Conservation (phyloP, 2,113 vertebrate species). For the Melanostigma gelatinosum region DNA sequence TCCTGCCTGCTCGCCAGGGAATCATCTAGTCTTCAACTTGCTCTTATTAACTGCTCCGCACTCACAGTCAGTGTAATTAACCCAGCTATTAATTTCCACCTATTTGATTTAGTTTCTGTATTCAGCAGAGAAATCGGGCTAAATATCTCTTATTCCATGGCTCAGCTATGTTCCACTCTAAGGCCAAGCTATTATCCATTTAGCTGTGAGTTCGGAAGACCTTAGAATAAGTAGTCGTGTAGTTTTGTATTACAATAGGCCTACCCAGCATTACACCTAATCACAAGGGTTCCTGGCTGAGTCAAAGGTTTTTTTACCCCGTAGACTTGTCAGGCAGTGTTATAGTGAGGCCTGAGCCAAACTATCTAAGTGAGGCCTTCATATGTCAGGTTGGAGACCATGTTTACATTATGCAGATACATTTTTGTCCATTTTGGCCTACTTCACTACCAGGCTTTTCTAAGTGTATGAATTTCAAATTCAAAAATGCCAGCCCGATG, state of each 20-base stretch:
- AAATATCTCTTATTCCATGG: conserved; percentile 78
- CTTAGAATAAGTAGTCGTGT: conserved; percentile 75
- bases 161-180: conserved; percentile 78
- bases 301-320: conserved; percentile 47
- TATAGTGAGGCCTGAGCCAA: conserved; percentile 18
- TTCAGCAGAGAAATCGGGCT: conserved; percentile 75
- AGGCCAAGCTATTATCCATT: conserved; percentile 80
- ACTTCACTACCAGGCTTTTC: not conserved
- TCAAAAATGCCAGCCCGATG: not conserved
- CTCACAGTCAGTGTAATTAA: conserved; percentile 76
- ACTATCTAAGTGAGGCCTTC: conserved; percentile 32
- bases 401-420: conserved; percentile 17
- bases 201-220: conserved; percentile 78
- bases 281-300: conserved; percentile 72
- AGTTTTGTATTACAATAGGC: conserved; percentile 78
- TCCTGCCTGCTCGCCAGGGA: conserved; percentile 80
- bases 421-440: conserved; percentile 13
- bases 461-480: not conserved
- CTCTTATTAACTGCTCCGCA: conserved; percentile 83
- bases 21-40: conserved; percentile 87
- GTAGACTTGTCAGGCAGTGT: conserved; percentile 29
- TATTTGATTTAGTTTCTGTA: conserved; percentile 75
- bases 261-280: conserved; percentile 69
- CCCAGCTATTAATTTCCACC: conserved; percentile 78
- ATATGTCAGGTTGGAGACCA: conserved; percentile 17